Base-by-base conservation (phyloP, 37 sponge, comb jelly and placozoan genomes). In the Lycopodina hypogea region DNA sequence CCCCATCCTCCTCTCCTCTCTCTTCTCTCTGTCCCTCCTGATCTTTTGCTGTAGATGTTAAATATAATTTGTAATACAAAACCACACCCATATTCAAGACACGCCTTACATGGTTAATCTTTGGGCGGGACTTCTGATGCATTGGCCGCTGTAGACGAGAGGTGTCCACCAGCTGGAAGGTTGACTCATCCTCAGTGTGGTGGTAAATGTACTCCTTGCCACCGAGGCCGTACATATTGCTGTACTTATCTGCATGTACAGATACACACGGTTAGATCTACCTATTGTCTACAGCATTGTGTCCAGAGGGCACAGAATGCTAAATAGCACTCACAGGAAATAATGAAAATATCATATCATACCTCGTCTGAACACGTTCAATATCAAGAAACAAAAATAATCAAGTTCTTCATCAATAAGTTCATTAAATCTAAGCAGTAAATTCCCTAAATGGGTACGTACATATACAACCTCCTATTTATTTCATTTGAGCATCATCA, bases 141-240 rank as follows among this genome's bases (percentile, higher is more conserved):
- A 73, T 41, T 1, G 80, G 77, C 26, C 79, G 75, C 80, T 91
- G 92, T 3, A 88, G 68, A 34, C 81, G 76, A 23, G 85, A 71
- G 0, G 94, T 88, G 89, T 96, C 97, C 57, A 96, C 97, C 72
- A 96, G 72, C 60, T 84, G 89, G 82, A 90, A 96, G 23, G 87
- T 63, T 1, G 81, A 68, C 61, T 94, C 95, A 67, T 97, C 98
- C 45, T 97, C 83, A 59, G 91, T 92, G 62, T 94, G 88, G 67
- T 86, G 86, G 74, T 95, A 95, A 24, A 42, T 52, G 71, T 94
- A 97, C 18, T 75, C 79, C 57, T 81, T 84, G 17, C 92, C 97
- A 9, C 96, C 96, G 12, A 71, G 71, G 12, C 96, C 96, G 72
- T 89, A 93, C 35, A 72, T 58, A 32, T 41, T 81, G 15, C 41